These are phyloP conservation scores for Cryptotis parvus DNA, from an alignment of 2,113 vertebrate species.

Conservation along the genomic window DNA sequence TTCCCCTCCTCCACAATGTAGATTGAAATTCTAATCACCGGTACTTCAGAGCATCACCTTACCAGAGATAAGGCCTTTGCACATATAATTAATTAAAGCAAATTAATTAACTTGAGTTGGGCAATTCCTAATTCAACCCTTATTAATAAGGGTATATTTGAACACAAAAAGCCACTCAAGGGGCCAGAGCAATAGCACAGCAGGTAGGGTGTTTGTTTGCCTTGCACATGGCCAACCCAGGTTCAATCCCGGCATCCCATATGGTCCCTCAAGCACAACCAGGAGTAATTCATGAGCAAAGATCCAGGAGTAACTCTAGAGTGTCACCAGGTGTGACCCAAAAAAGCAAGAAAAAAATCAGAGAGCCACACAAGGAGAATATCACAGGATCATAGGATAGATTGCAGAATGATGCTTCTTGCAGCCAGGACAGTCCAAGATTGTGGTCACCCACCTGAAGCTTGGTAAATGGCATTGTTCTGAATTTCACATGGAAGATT, in stretches of 20 bases:
- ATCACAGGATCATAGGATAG: background rate
- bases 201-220: too few species aligned
- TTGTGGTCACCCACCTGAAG: background rate
- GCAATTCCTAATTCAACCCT: background rate
- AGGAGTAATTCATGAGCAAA: too few species aligned
- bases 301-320: too few species aligned
- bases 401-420: background rate
- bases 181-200: background rate
- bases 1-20: background rate
- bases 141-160: background rate
- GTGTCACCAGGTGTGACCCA: too few species aligned
- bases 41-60: background rate
- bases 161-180: background rate
- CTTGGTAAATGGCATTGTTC: accelerated
- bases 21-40: background rate
- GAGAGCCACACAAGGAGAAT: background rate
- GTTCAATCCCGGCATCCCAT: too few species aligned
- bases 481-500: background rate
- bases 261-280: too few species aligned
- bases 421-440: background rate
- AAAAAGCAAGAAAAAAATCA: too few species aligned
- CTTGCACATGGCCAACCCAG: too few species aligned
- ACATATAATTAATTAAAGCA: background rate
- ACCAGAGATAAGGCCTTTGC: background rate
- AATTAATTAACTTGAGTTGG: background rate